A percentile compares a stretch with the other conserved stretches of the same genome.
phyloP scores from a whole-genome alignment of 2,113 vertebrate species.

The Orcinus orca region DNA sequence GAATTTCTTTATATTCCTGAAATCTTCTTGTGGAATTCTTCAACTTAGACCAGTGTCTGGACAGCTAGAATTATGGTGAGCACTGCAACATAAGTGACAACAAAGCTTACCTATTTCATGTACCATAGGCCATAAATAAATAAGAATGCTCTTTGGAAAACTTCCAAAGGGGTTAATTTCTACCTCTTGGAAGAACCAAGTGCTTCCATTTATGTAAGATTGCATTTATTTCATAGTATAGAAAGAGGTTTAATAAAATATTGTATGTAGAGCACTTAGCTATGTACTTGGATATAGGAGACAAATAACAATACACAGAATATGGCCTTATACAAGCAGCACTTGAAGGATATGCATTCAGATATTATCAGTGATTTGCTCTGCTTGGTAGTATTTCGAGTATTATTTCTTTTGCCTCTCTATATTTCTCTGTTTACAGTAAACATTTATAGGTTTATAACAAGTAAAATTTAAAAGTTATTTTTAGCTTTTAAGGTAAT shows the following conservation, averaged over 20 bases:
- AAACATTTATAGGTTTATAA: neutral
- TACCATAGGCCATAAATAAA: neutral
- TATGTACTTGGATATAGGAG: neutral
- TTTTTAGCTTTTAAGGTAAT: neutral
- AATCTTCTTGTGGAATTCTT: neutral
- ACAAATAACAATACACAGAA: neutral
- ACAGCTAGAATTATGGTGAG: neutral
- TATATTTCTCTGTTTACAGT: neutral
- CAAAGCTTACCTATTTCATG: neutral
- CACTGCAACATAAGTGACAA: neutral
- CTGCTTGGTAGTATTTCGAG: neutral
- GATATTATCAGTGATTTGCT: neutral
- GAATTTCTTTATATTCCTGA: neutral
- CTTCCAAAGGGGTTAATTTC: neutral
- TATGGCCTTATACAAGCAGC: neutral
- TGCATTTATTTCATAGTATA: neutral
- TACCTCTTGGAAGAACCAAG: neutral
- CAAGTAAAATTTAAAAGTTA: neutral
- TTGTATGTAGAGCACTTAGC: neutral
- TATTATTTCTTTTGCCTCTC: neutral
- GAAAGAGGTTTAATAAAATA: neutral
- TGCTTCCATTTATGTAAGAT: neutral
- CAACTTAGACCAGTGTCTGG: neutral
- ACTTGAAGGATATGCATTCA: neutral
- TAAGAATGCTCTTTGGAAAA: neutral